These are phyloP conservation scores for Drosophila bocqueti DNA, from an alignment of 1,140 invertebrate genomes.

Conservation along the genomic window DNA sequence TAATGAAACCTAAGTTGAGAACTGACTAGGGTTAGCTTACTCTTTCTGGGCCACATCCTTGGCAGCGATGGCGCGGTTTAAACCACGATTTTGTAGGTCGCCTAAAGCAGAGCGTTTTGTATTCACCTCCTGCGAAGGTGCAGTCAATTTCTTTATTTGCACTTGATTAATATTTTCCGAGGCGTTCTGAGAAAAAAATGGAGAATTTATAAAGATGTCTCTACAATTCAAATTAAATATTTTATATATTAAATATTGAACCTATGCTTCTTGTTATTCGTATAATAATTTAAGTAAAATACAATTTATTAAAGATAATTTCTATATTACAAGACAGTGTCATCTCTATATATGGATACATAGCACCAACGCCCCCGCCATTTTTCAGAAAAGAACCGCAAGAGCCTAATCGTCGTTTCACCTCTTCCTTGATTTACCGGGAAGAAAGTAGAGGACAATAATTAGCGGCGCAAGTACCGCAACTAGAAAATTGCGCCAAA, in stretches of 20 bases:
- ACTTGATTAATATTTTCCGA: constrained; percentile 68
- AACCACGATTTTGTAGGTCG: constrained; percentile 79
- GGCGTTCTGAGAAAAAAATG: constrained; percentile 60
- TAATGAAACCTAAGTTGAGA: background rate
- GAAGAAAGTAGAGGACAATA: constrained; percentile 5
- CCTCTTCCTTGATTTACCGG: constrained; percentile 2
- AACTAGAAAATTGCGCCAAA: constrained; percentile 65
- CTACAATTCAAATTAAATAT: background rate
- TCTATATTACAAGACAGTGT: background rate
- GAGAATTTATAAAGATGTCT: background rate
- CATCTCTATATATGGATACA: background rate
- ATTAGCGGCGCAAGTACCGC: constrained; percentile 60
- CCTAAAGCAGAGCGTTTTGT: constrained; percentile 80
- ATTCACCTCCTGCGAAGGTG: constrained; percentile 62
- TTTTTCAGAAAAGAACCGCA: constrained; percentile 51
- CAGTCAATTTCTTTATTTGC: constrained; percentile 75
- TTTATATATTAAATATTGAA: background rate
- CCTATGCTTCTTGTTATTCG: no score
- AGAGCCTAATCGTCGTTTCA: constrained; percentile 3
- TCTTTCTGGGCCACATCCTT: constrained; percentile 23
- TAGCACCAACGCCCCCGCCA: constrained; percentile 39
- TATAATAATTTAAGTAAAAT: no score
- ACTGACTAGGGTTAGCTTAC: constrained; percentile 46
- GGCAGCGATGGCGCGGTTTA: constrained; percentile 41
- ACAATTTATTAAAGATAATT: background rate